Evolutionary conservation across 2,113 vertebrate genomes (phyloP).

Genomic region (Columba livia): DNA sequence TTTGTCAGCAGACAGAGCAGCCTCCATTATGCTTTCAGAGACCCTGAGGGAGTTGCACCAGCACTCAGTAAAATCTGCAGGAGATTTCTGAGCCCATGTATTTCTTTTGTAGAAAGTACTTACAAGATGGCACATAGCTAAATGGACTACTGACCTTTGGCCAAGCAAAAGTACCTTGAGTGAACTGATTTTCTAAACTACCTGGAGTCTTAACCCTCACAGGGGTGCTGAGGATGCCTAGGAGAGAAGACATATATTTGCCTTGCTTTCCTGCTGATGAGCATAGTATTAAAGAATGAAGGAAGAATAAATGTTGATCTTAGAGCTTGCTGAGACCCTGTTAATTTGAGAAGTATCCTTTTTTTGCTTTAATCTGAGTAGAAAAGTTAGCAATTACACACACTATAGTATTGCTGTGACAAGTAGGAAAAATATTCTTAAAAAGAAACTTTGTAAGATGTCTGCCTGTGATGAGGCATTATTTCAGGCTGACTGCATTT

Average conservation of each 20-base stretch:
- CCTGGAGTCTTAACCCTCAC: neutral
- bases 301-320: neutral
- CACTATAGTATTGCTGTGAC: neutral
- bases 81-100: neutral
- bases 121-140: neutral
- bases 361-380: neutral
- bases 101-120: neutral
- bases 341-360: neutral
- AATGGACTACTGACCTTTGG: neutral
- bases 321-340: neutral
- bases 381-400: neutral
- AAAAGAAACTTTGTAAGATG: neutral
- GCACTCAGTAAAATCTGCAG: neutral
- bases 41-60: slow-evolving; percentile 21
- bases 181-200: neutral
- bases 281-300: neutral
- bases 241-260: neutral
- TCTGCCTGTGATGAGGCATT: neutral
- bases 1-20: slow-evolving; percentile 4
- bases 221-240: neutral
- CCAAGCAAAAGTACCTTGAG: neutral
- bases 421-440: neutral
- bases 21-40: slow-evolving; percentile 35
- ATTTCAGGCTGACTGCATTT: neutral
- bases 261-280: neutral